Evolutionary conservation across 1,140 invertebrate genomes (phyloP).

Genomic region (Zaprionus camerounensis): DNA sequence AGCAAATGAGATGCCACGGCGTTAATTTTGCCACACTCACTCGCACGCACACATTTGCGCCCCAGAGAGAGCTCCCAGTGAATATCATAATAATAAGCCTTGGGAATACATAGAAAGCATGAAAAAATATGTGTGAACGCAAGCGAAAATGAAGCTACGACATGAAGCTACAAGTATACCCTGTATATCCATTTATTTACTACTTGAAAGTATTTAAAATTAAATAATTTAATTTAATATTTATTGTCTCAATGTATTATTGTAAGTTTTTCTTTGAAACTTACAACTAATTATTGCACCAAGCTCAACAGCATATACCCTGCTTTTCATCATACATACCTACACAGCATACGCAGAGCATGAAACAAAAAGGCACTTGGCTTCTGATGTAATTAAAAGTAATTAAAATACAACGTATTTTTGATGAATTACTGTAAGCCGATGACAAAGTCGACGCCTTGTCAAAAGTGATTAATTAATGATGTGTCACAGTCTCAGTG

Average conservation of each 20-base stretch:
- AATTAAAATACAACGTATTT: constrained; percentile 63
- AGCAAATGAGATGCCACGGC: constrained; percentile 36
- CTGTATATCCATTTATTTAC: neutral
- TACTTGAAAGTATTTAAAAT: neutral
- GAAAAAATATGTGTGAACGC: constrained; percentile 41
- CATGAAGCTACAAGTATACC: neutral
- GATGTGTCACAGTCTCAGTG: neutral
- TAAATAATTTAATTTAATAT: neutral
- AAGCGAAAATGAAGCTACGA: too few species aligned
- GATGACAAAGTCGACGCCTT: constrained; percentile 49
- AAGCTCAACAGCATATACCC: neutral
- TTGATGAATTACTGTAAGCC: constrained; percentile 49
- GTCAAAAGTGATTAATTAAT: constrained; percentile 66
- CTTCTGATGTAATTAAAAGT: constrained; percentile 57
- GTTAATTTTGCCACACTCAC: constrained; percentile 33
- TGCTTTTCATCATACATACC: neutral
- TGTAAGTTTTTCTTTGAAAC: too few species aligned
- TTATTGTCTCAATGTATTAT: neutral
- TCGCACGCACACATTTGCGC: neutral
- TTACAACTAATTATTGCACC: too few species aligned
- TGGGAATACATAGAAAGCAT: constrained; percentile 55
- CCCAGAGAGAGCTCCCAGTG: constrained; percentile 32
- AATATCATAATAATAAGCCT: constrained; percentile 69
- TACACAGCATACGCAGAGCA: constrained; percentile 22
- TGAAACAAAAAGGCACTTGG: constrained; percentile 32